Percentiles rank a stretch among this genome's conserved stretches.
phyloP scores from a whole-genome alignment of 2,888 invertebrate genomes.

The Rotaria macrura region DNA sequence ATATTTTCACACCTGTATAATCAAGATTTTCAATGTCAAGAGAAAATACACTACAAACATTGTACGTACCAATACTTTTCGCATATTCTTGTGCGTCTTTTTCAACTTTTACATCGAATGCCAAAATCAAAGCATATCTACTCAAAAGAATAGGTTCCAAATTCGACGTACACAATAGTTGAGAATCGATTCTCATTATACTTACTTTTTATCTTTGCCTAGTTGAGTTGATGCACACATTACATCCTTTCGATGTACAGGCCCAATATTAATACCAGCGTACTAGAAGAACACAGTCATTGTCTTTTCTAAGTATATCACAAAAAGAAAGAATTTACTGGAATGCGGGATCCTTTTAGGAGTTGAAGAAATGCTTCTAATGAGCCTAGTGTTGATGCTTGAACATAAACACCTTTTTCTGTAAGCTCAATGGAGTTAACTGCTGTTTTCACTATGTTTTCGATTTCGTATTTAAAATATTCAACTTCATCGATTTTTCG shows the following conservation, averaged over 20 bases:
- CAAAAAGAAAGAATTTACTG: conserved; percentile 55
- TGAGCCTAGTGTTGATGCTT: conserved; percentile 96
- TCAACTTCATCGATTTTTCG: conserved; percentile 82
- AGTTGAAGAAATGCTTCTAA: conserved; percentile 89
- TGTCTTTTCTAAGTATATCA: conserved; percentile 48
- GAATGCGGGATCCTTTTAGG: conserved; percentile 77
- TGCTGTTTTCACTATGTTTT: conserved; percentile 73
- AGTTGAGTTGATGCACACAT: conserved; percentile 99
- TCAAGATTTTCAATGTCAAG: conserved; percentile 42
- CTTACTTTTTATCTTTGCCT: conserved; percentile 82
- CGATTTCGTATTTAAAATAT: conserved; percentile 63
- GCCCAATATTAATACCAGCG: conserved; percentile 93
- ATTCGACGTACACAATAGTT: too few species aligned
- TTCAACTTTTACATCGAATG: conserved; percentile 98
- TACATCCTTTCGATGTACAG: conserved; percentile 95
- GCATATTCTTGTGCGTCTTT: conserved; percentile 94
- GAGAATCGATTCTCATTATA: not conserved
- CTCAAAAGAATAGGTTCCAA: conserved; percentile 38
- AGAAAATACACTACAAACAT: too few species aligned
- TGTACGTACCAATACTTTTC: conserved; percentile 60
- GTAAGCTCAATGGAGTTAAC: conserved; percentile 71
- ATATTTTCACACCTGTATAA: conserved; percentile 61
- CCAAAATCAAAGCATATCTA: conserved; percentile 86
- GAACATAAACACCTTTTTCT: conserved; percentile 81
- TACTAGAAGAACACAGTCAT: conserved; percentile 60